Evolutionary conservation across 2,888 invertebrate genomes (phyloP).

Genomic region (Drosophila demipolita): DNA sequence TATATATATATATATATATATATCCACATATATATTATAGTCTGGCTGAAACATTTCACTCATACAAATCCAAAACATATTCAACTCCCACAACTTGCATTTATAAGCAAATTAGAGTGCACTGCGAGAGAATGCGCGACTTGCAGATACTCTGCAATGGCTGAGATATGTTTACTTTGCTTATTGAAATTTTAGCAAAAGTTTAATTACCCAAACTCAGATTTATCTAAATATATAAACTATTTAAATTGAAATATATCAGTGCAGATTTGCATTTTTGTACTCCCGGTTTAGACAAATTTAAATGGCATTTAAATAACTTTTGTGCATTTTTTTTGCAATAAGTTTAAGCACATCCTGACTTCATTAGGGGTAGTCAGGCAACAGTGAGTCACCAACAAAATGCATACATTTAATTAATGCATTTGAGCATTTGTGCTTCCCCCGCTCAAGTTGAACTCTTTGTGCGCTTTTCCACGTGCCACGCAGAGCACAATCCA

Average conservation of each 20-base stretch:
- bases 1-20: not conserved
- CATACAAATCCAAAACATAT: not conserved
- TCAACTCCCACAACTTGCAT: not conserved
- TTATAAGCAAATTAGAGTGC: not conserved
- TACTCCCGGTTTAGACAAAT: not conserved
- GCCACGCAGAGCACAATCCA: slow-evolving; percentile 46
- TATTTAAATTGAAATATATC: not conserved
- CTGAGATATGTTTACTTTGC: not conserved
- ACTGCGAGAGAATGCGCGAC: not conserved
- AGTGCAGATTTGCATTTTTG: not conserved
- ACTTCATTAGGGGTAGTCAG: slow-evolving; percentile 11
- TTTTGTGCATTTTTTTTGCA: not conserved
- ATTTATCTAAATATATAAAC: not conserved
- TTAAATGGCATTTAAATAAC: not conserved
- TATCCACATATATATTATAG: not conserved
- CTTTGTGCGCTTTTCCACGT: slow-evolving; percentile 46
- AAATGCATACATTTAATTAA: slow-evolving; percentile 60
- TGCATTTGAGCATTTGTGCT: slow-evolving; percentile 59
- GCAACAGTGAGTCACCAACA: slow-evolving; percentile 11
- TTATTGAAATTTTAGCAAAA: not conserved
- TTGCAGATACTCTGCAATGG: not conserved
- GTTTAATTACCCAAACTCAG: not conserved
- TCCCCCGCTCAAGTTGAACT: slow-evolving; percentile 41
- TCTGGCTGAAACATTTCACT: not conserved
- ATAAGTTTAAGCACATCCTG: slow-evolving; percentile 12